These are phyloP conservation scores for Aplysina aerophoba DNA, from an alignment of 37 sponge, comb jelly and placozoan genomes.

Conservation along the genomic window DNA sequence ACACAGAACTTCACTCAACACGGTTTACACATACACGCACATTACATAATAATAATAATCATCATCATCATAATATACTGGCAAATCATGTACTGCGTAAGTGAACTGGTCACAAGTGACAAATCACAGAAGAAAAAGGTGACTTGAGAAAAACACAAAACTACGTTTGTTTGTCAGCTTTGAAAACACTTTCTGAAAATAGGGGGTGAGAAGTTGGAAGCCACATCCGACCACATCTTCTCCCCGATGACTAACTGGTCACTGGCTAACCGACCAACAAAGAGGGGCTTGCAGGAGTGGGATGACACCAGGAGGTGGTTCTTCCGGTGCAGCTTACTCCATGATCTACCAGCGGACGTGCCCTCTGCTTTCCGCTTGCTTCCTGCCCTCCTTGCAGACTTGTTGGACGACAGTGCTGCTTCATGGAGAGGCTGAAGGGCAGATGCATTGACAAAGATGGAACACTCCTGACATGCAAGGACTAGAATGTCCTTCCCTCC, in stretches of 20 bases:
- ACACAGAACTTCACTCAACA: too few species aligned
- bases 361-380: neutral
- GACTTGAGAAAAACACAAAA: too few species aligned
- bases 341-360: neutral
- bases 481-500: neutral
- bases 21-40: too few species aligned
- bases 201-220: neutral
- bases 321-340: neutral
- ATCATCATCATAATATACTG: too few species aligned
- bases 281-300: neutral
- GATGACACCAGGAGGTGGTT: neutral
- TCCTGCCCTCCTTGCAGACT: neutral
- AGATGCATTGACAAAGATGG: neutral
- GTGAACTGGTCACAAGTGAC: too few species aligned
- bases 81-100: too few species aligned
- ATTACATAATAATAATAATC: too few species aligned
- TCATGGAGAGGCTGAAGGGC: neutral
- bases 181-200: conserved; percentile 26
- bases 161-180: neutral
- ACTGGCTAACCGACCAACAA: neutral
- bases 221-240: neutral
- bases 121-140: too few species aligned
- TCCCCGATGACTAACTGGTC: conserved; percentile 12
- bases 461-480: neutral
- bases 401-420: neutral